Evolutionary conservation across 2,888 invertebrate species (phyloP), one percentile per base, ranked within the genome.

Genomic region (Abrostola tripartita): DNA sequence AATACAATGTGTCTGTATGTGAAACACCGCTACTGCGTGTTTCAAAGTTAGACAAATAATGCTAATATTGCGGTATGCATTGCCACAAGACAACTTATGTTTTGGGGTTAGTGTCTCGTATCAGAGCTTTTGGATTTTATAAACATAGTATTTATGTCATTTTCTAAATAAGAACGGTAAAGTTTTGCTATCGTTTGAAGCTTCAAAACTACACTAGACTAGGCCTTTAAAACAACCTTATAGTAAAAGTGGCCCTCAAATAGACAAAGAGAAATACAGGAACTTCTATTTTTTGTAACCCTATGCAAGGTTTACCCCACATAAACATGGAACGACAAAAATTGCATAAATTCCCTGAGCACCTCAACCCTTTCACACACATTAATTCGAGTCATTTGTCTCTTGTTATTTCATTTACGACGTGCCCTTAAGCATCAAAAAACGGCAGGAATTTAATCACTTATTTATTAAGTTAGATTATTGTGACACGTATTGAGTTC

Each of bases 401-500:
- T 59, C 65, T 55, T 41, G 47, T 65, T 60, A 70, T 60, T 74
- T 40, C 61, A 55, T 58, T 66, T 44, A 36, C 40, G n/a, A 37
- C 49, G 49, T 14, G 51, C 14, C 53, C 12, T 40, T 50, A 35
- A 4, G 10, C 50, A 58, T 60, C 57, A 56, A 49, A 59, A 61
- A 42, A 49, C 38, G 36, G 24, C 52, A 49, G 52, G 52, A 68
- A 61, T 68, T 65, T 59, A 61, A 62, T 68, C 60, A 68, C 57
- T 71, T 72, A 67, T 66, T 78, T 69, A 52, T 60, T 59, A 68
- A 63, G 65, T 68, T 41, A 60, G 63, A 61, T 71, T 24, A 63
- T 77, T 62, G 71, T 66, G 67, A 69, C 74, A 74, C 64, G 67
- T 78, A 69, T 72, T 71, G 57, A 51, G 53, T 64, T 50, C 72